Percentiles rank a stretch among this genome's conserved stretches.
phyloP scores from a whole-genome alignment of 1,140 invertebrate genomes.

The Brachionus manjavacas region DNA sequence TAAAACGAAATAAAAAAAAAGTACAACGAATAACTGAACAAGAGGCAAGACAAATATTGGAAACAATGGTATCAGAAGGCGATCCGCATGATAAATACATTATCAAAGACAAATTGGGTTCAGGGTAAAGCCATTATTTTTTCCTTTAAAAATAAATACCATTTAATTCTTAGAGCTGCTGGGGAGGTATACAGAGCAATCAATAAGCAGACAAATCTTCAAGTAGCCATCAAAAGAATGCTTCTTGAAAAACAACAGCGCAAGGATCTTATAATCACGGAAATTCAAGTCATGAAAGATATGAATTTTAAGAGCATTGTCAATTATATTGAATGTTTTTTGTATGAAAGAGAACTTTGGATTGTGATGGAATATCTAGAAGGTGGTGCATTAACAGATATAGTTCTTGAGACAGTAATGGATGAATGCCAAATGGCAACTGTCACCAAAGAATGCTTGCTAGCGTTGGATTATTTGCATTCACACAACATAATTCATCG shows the following conservation, averaged over 20 bases:
- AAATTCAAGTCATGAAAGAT: conserved; percentile 59
- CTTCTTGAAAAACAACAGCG: conserved; percentile 60
- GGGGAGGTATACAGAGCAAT: conserved; percentile 39
- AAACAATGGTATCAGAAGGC: conserved; percentile 10
- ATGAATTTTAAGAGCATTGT: conserved; percentile 59
- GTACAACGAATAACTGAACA: background rate
- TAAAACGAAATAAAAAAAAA: conserved; percentile 28
- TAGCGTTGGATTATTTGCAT: conserved; percentile 65
- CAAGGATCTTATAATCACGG: conserved; percentile 61
- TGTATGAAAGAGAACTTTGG: conserved; percentile 58
- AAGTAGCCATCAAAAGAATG: conserved; percentile 61
- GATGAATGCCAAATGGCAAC: conserved; percentile 57
- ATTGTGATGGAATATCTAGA: conserved; percentile 63
- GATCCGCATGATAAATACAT: conserved; percentile 39
- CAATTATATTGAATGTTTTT: conserved; percentile 56
- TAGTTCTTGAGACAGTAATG: conserved; percentile 62
- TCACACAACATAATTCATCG: conserved; percentile 44
- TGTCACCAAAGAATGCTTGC: conserved; percentile 66
- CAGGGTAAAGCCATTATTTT: background rate
- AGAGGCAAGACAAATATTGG: conserved; percentile 33
- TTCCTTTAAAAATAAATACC: background rate
- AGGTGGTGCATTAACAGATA: conserved; percentile 61
- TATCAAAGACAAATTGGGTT: conserved; percentile 38
- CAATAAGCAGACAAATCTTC: conserved; percentile 12
- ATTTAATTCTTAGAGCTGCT: conserved; percentile 24